A percentile compares a stretch with the other conserved stretches of the same genome.
Conservation (phyloP, 2,888 invertebrate genomes). For the Callimorpha dominula region DNA sequence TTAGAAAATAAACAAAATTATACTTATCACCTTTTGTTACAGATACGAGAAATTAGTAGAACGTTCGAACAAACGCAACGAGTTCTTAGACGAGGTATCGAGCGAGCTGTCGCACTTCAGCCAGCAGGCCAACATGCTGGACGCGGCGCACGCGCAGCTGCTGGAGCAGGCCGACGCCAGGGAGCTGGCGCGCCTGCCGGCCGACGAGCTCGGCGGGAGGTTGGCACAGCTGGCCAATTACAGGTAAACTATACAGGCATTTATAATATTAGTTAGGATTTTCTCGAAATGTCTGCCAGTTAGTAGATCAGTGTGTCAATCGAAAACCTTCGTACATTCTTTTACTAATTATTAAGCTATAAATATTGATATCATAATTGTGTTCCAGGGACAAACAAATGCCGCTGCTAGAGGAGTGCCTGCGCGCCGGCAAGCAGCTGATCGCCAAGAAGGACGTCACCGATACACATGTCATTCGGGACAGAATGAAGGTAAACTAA, state of each 20-base stretch:
- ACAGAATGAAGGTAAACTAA: constrained; percentile 92
- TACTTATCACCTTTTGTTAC: background rate
- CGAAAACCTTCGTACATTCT: too few relatives aligned
- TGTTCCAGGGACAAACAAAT: constrained; percentile 86
- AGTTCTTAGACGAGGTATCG: constrained; percentile 93
- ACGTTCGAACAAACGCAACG: constrained; percentile 91
- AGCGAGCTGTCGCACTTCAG: constrained; percentile 89
- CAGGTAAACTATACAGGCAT: constrained; percentile 64
- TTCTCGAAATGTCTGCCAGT: background rate
- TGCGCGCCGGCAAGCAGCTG: constrained; percentile 93
- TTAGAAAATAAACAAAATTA: background rate
- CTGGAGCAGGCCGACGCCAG: constrained; percentile 91
- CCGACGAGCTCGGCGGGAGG: constrained; percentile 83
- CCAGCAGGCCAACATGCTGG: constrained; percentile 89
- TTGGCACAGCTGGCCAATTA: constrained; percentile 86
- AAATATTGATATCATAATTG: background rate
- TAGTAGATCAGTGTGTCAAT: too few relatives aligned
- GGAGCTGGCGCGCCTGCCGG: constrained; percentile 89
- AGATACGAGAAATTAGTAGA: constrained; percentile 96
- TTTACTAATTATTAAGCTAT: background rate
- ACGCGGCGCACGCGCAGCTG: constrained; percentile 90
- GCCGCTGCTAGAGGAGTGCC: constrained; percentile 91
- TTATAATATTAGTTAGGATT: background rate
- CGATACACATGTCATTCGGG: constrained; percentile 93
- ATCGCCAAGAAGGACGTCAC: constrained; percentile 95